Conservation (phyloP, 2,888 invertebrate species). For the Acrobasis suavella region DNA sequence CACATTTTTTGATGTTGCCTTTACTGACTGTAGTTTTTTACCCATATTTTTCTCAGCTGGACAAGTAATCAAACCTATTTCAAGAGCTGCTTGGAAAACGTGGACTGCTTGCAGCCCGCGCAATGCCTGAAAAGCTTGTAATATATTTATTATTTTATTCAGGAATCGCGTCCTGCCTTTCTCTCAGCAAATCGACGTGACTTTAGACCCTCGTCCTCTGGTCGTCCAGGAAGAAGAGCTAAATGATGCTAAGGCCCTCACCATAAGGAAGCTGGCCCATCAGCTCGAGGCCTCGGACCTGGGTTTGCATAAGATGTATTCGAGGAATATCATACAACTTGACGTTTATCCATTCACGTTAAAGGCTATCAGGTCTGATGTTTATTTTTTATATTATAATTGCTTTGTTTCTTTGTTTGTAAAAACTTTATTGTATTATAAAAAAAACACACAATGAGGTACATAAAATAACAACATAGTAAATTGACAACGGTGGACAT, state of each 20-base stretch:
- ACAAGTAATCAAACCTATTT: too few relatives aligned
- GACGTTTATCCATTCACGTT: slow-evolving; percentile 85
- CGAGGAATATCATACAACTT: slow-evolving; percentile 85
- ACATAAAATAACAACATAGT: too few relatives aligned
- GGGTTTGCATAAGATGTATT: slow-evolving; percentile 83
- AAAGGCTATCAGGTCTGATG: slow-evolving; percentile 76
- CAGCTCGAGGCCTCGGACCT: slow-evolving; percentile 87
- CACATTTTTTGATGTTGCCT: too few relatives aligned
- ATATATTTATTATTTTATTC: background rate
- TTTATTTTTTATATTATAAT: background rate
- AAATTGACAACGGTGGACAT: too few relatives aligned
- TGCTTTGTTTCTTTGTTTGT: too few relatives aligned
- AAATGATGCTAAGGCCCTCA: slow-evolving; percentile 83
- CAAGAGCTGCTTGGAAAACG: too few relatives aligned
- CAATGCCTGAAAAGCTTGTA: too few relatives aligned
- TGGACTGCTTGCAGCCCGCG: too few relatives aligned
- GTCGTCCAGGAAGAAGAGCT: slow-evolving; percentile 83
- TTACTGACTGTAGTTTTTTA: too few relatives aligned
- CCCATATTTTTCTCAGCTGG: too few relatives aligned
- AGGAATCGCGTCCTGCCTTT: slow-evolving; percentile 83
- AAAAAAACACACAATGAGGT: too few relatives aligned
- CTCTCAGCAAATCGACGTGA: slow-evolving; percentile 85
- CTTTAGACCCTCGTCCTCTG: slow-evolving; percentile 86
- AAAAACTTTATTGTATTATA: too few relatives aligned
- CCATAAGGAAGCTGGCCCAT: slow-evolving; percentile 85